Evolutionary conservation across 1,140 invertebrate genomes (phyloP), one percentile per base, ranked within the genome.

Genomic region (Brachionus rotundiformis): DNA sequence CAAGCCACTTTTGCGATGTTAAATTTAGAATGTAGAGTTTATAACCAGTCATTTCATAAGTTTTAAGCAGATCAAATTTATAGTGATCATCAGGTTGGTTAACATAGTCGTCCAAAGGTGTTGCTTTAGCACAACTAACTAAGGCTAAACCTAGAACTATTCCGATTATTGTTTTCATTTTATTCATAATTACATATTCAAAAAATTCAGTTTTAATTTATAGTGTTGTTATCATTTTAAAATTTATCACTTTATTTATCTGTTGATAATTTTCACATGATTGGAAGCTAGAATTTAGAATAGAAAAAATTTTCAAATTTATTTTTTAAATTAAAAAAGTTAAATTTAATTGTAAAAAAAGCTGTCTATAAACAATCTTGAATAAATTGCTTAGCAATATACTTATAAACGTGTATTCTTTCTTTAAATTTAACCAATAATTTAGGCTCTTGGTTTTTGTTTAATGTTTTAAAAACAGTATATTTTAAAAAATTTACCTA

Each of bases 1-100:
- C 65, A 82, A 84, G 84, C 85, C 85, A 86, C 68, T 84, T 85
- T 33, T 86, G 85, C 41, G 85, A 86, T 3, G 85, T 86, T 84
- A 86, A 84, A 65, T 86, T 86, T 29, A 85, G 41, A 11, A 73
- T 84, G 81, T 85, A 85, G 11, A 85, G 41, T 10, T 82, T 85
- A 63, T 85, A 85, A 27, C 80, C 83, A 0, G 82, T 82, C 6
- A 84, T 84, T 3, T 82, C 41, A 65, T 82, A 82, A 1, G 82
- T 82, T 13, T 81, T 82, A 1, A 85, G 61, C n/a, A 83, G 68
- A 49, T 83, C 80, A 71, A 83, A 79, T 23, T 59, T 61, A 27
- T 39, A 39, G 39, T 75, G 54, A 27, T 25, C 79, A 75, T 73
- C 81, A 19, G 68, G 41, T 75, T 44, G 44, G 47, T 82, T 49